Conservation (phyloP, 2,113 vertebrate genomes). For the Bostrychus sinensis region DNA sequence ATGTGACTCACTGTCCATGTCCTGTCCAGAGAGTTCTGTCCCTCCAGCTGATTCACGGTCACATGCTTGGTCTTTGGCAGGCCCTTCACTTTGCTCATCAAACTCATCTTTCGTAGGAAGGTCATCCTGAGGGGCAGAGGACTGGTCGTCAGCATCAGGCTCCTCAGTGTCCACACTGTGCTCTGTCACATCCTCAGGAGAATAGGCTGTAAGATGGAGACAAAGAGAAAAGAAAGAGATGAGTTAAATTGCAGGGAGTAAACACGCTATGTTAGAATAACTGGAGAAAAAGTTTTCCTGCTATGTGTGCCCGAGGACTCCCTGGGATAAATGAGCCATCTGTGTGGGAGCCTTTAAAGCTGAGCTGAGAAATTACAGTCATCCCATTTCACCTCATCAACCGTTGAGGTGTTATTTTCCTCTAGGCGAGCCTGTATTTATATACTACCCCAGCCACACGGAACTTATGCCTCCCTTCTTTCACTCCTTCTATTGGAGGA, state of each 20-base stretch:
- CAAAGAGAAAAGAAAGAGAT: conserved; percentile 73
- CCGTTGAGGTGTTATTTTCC: conserved; percentile 81
- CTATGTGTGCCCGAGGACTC: conserved; percentile 81
- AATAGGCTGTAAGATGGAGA: conserved; percentile 86
- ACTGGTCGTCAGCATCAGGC: conserved; percentile 78
- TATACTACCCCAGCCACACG: conserved; percentile 80
- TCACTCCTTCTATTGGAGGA: conserved; percentile 76
- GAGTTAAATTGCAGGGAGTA: conserved; percentile 72
- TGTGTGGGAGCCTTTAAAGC: conserved; percentile 82
- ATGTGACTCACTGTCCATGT: conserved; percentile 95
- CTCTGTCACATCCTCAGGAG: conserved; percentile 90
- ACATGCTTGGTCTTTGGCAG: conserved; percentile 82
- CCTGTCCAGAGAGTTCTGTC: conserved; percentile 89
- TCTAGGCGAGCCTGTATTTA: conserved; percentile 81
- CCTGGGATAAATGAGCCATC: conserved; percentile 81
- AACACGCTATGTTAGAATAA: conserved; percentile 78
- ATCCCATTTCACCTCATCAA: conserved; percentile 83
- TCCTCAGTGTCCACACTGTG: conserved; percentile 85
- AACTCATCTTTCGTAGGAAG: conserved; percentile 86
- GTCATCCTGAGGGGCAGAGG: conserved; percentile 81
- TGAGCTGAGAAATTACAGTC: conserved; percentile 82
- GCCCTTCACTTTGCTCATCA: conserved; percentile 76
- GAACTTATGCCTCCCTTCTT: conserved; percentile 76
- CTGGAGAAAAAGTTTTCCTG: conserved; percentile 79
- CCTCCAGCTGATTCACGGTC: conserved; percentile 88